Evolutionary conservation across 2,113 vertebrate species (phyloP), one percentile per base, ranked within the genome.

Genomic region (Bufo gargarizans): DNA sequence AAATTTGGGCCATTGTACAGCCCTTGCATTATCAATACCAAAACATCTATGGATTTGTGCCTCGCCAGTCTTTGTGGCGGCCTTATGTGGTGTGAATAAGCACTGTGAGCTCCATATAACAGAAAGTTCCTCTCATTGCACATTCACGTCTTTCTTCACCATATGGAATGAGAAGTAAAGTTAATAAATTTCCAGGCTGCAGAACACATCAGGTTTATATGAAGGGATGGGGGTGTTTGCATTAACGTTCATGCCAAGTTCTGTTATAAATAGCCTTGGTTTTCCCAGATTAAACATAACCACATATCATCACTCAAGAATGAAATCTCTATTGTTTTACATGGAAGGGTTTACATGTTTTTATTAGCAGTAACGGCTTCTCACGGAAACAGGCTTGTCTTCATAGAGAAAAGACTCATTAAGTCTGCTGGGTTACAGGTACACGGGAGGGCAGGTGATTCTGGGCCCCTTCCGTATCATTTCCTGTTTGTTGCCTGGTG

Each of bases 211-310:
- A 20, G 58, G 8, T 65, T 82, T 82, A 65, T 63, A 65, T 65
- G 59, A 33, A n/a, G 58, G 59, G 58, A 2, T 63, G 58, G 58
- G 56, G n/a, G 58, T 55, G 17, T 20, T 63, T 82, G 59, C 22
- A 82, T 63, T 63, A 63, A 82, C 47, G 79, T 82, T 82, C 58
- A 49, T 82, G 80, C 59, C 80, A 82, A 82, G 43, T 65, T 49
- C 59, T 45, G 80, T 63, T 82, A 82, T 82, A 82, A 82, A 63
- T 82, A 82, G 43, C 22, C 77, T 47, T 11, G 14, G 43, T 82
- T 81, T 65, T 63, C 59, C 80, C 59, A 65, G 80, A 82, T 82
- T 45, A 65, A 63, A 63, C 33, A 63, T 45, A 82, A 82, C 80
- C 58, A n/a, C 43, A 20, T 8, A 11, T 82, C 13, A 61, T 82